Percentiles rank a stretch among this genome's conserved stretches.
phyloP scores from a whole-genome alignment of 2,888 invertebrate species.

The Clivina fossor region DNA sequence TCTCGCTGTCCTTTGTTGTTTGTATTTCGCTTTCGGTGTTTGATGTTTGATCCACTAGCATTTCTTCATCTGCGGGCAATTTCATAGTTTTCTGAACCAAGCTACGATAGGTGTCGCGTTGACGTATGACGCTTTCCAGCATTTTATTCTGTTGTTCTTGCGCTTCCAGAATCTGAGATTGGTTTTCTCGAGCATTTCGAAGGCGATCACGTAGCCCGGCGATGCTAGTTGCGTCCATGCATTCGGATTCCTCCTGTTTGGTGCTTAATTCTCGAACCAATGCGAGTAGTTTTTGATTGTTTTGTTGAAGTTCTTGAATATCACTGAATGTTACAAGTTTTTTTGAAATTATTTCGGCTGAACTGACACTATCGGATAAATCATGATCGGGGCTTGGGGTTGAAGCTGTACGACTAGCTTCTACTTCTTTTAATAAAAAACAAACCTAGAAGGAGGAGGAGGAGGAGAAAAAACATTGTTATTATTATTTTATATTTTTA shows the following conservation, averaged over 20 bases:
- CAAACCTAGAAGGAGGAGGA: slow-evolving; percentile 60
- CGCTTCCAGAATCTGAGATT: slow-evolving; percentile 73
- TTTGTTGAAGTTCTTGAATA: slow-evolving; percentile 85
- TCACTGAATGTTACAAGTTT: slow-evolving; percentile 87
- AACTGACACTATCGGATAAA: slow-evolving; percentile 60
- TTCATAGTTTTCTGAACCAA: slow-evolving; percentile 69
- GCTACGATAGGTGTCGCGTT: slow-evolving; percentile 87
- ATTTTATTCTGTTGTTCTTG: slow-evolving; percentile 80
- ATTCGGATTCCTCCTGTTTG: slow-evolving; percentile 79
- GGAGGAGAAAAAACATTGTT: too few species aligned
- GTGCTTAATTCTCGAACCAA: slow-evolving; percentile 83
- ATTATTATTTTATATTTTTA: not conserved
- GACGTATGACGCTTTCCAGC: slow-evolving; percentile 77
- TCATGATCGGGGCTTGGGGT: slow-evolving; percentile 61
- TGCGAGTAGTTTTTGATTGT: slow-evolving; percentile 82
- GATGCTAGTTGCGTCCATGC: slow-evolving; percentile 66
- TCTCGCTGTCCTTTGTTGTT: slow-evolving; percentile 49
- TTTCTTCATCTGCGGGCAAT: slow-evolving; percentile 53
- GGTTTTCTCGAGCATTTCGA: slow-evolving; percentile 66
- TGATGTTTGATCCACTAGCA: slow-evolving; percentile 44
- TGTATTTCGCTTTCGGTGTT: slow-evolving; percentile 40
- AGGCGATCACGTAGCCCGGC: slow-evolving; percentile 69
- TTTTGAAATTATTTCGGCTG: slow-evolving; percentile 73
- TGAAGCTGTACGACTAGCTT: slow-evolving; percentile 74
- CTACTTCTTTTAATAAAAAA: slow-evolving; percentile 79